These are phyloP conservation scores for Psococerastis gibbosa DNA, from an alignment of 2,888 invertebrate species.

Conservation along the genomic window DNA sequence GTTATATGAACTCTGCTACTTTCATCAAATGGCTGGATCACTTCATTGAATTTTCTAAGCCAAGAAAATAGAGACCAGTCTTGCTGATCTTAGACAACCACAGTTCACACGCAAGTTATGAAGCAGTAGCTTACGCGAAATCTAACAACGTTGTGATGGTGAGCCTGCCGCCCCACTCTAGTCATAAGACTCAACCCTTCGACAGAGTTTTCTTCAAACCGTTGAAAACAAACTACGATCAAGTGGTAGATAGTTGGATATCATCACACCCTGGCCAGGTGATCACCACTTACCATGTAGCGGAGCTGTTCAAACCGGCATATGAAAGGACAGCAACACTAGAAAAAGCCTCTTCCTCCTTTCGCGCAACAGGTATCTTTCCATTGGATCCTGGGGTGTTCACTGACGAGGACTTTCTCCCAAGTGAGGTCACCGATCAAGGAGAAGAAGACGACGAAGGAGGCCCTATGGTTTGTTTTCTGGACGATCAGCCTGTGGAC, in stretches of 20 bases:
- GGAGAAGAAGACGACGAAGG: too few species aligned
- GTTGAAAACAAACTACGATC: too few species aligned
- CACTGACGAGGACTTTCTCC: not conserved
- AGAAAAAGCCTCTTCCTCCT: not conserved
- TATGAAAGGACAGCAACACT: not conserved
- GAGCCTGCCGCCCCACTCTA: slow-evolving; percentile 5
- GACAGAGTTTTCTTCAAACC: slow-evolving; percentile 1
- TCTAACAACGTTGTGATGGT: too few species aligned
- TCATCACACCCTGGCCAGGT: too few species aligned
- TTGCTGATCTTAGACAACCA: not conserved
- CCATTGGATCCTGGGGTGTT: not conserved
- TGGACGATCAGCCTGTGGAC: too few species aligned
- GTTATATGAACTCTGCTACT: not conserved
- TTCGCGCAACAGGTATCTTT: not conserved
- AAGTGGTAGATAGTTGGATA: not conserved
- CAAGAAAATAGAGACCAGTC: not conserved
- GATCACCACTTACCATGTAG: not conserved
- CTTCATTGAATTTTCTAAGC: not conserved
- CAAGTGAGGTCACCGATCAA: too few species aligned
- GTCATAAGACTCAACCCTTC: slow-evolving; percentile 6
- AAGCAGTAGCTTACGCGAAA: too few species aligned
- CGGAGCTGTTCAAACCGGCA: not conserved
- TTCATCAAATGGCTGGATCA: not conserved
- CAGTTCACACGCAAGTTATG: not conserved
- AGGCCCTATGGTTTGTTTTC: too few species aligned